Evolutionary conservation across 2,888 invertebrate species (phyloP).

Genomic region (Agelastica alni): DNA sequence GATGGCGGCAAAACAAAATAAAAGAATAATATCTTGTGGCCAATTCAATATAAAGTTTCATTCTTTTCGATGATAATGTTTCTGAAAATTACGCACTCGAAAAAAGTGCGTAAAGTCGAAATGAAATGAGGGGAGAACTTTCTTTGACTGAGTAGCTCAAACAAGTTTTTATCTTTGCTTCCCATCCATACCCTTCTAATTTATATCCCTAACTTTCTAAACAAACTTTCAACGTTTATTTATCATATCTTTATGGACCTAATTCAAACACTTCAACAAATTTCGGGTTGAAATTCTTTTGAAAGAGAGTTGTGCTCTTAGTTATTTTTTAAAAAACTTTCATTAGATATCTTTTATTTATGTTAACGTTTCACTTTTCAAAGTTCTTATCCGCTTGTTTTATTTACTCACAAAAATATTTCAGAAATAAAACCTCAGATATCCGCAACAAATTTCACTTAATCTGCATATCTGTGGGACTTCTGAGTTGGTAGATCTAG

Average conservation of each 20-base stretch:
- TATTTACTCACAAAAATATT: too few relatives aligned
- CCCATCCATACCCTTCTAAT: conserved; percentile 20
- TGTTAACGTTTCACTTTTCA: too few relatives aligned
- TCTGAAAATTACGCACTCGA: conserved; percentile 22
- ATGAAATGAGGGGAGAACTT: conserved; percentile 23
- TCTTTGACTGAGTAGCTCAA: conserved; percentile 23
- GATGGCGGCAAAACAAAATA: too few relatives aligned
- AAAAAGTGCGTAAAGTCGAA: conserved; percentile 22
- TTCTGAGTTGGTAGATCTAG: too few relatives aligned
- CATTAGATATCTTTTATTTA: too few relatives aligned
- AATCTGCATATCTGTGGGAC: too few relatives aligned
- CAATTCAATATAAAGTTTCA: conserved; percentile 11
- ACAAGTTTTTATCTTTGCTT: conserved; percentile 27
- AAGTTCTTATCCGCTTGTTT: too few relatives aligned
- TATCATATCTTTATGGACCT: conserved; percentile 25
- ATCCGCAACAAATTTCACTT: too few relatives aligned
- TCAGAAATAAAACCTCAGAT: too few relatives aligned
- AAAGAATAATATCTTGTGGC: conserved; percentile 13
- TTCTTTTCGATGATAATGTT: conserved; percentile 18
- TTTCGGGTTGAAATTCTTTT: conserved; percentile 10
- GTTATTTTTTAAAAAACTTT: background rate
- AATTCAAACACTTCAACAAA: conserved; percentile 27
- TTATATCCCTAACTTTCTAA: conserved; percentile 26
- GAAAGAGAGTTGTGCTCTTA: background rate
- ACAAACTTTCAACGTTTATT: conserved; percentile 30